Evolutionary conservation across 2,113 vertebrate species (phyloP).

Genomic region (Seriola aureovittata): DNA sequence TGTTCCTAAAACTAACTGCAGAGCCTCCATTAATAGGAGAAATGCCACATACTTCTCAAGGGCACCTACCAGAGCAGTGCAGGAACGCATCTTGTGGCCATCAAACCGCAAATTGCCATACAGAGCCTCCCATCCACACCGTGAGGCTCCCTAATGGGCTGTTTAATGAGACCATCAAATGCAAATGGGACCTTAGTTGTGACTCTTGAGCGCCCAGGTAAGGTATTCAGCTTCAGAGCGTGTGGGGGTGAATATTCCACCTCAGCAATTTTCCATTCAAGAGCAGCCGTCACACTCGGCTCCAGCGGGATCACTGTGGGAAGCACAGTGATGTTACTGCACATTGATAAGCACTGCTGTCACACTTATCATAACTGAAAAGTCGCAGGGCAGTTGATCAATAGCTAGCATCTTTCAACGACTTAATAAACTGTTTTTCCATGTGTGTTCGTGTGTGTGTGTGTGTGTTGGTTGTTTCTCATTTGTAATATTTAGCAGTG

Average conservation of each 20-base stretch:
- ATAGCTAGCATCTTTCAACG: constrained; percentile 17
- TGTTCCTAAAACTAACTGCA: not conserved
- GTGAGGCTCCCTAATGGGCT: constrained; percentile 54
- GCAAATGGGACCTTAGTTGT: constrained; percentile 65
- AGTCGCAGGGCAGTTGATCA: constrained; percentile 19
- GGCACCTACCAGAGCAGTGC: constrained; percentile 30
- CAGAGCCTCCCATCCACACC: constrained; percentile 25
- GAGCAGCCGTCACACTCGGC: constrained; percentile 49
- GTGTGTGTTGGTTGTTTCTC: constrained; percentile 30
- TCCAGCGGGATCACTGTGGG: constrained; percentile 35
- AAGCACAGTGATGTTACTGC: constrained; percentile 39
- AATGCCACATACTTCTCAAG: constrained; percentile 40
- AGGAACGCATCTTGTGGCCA: constrained; percentile 18
- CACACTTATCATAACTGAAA: constrained; percentile 25
- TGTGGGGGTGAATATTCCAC: constrained; percentile 66
- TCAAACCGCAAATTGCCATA: constrained; percentile 52
- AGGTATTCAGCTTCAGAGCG: constrained; percentile 41
- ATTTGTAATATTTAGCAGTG: constrained; percentile 53
- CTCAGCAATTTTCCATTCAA: constrained; percentile 61
- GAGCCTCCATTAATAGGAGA: constrained; percentile 27
- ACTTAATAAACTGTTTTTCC: not conserved
- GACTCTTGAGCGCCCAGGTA: constrained; percentile 44
- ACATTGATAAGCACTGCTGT: constrained; percentile 18
- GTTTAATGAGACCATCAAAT: constrained; percentile 72
- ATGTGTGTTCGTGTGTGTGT: constrained; percentile 19